Base-by-base conservation (phyloP, 2,113 vertebrate species). In the Petromus typicus region DNA sequence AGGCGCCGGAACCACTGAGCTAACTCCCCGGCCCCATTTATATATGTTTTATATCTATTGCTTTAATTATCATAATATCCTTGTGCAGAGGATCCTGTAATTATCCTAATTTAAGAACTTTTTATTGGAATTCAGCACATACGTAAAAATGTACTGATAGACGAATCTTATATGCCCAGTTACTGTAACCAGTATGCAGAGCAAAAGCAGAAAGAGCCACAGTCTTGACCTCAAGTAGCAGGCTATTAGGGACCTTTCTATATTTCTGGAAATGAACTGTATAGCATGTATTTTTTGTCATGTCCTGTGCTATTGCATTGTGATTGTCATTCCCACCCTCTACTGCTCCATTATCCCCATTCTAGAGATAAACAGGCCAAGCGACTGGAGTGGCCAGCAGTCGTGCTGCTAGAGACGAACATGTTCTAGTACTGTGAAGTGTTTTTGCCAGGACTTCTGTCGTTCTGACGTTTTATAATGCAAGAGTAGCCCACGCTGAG, bases 31-130 rank as follows among this genome's bases (percentile, higher is more conserved):
- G n/a, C n/a, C n/a, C n/a, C 5, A 34, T 86, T 85, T 94, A 48
- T 89, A 56, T 61, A 30, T 18, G 48, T 67, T 97, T 91, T 87
- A 92, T 95, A 54, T 86, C 71, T 85, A 18, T 37, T 45, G 66
- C 91, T 82, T 90, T 73, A 89, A 78, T 83, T 84, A 27, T 78
- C 8, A 25, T 66, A 61, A 25, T 64, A 27, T n/a, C 20, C 63
- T 20, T 51, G 45, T 79, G 80, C 79, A 80, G 32, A 94, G n/a
- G 45, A 43, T 40, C 71, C 93, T 95, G 22, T 82, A 94, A 96
- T 92, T 93, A 93, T 75, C 22, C 59, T 32, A 80, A 45, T 90
- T 56, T 0, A 37, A 73, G 63, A 51, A 2, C 51, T 59, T 51
- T 75, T 79, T n/a, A 80, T 81, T 92, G 85, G 91, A 76, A 57